Base-by-base conservation (phyloP, 2,113 vertebrate species). In the Corythaixoides concolor region DNA sequence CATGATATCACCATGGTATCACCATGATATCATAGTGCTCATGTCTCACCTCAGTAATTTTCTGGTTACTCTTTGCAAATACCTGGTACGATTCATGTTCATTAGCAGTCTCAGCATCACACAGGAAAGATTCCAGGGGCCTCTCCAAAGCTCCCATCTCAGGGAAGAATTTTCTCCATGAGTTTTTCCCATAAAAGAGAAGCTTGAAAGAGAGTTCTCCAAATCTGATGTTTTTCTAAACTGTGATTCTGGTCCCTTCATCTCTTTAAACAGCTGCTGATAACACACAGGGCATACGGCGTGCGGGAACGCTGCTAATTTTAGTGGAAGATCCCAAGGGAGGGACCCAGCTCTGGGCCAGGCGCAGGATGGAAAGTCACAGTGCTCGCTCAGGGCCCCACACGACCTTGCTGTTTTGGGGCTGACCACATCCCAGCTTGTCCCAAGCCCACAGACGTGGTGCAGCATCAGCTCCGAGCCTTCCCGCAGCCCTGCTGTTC, bases 331-430 rank as follows among this genome's bases (percentile, higher is more conserved):
- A 13, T 89, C 90, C 77, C 11, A 4, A 79, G 66, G 55, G 94
- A 95, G 41, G 74, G 50, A 82, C n/a, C 39, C 68, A 84, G 68
- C 72, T 74, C 89, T 21, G 39, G 68, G 76, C 80, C 86, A 89
- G 86, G 66, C n/a, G 0, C 53, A 58, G 74, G 70, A 88, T 96
- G 96, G 96, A 96, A 96, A 97, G 87, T 97, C 96, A 89, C 91
- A 90, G 86, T 2, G 0, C 62, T 92, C 5, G 0, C 80, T 70
- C 80, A 15, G 80, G 72, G 73, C 90, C 93, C 64, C 4, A 3
- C 58, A 88, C 4, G n/a, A 93, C 93, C 83, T 90, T 0, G 1
- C 83, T 97, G 95, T 97, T 97, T 73, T 88, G 70, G 83, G 66
- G 73, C 80, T 93, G 89, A 74, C 88, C 88, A 72, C 2, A 0